phyloP scores from a whole-genome alignment of 2,797 vertebrate species.

The Aldrovandia affinis region DNA sequence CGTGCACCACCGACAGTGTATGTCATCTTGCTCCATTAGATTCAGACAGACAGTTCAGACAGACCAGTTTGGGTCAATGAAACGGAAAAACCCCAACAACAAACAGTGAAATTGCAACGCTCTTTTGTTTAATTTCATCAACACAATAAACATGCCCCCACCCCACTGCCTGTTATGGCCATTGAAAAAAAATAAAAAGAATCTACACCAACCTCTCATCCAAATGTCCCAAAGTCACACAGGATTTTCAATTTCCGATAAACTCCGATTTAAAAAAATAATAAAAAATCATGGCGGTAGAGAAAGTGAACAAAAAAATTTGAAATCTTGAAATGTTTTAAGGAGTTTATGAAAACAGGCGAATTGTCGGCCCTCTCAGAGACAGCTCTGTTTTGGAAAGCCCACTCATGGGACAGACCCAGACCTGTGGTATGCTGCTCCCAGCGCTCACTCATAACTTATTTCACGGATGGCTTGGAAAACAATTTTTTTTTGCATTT shows the following conservation, averaged over 20 bases:
- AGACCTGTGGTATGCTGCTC: neutral
- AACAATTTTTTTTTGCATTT: neutral
- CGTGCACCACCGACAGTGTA: neutral
- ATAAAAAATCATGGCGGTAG: neutral
- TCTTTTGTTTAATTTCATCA: neutral
- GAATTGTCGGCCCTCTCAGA: neutral
- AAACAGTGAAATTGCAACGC: neutral
- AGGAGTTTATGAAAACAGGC: neutral
- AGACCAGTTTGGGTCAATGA: neutral
- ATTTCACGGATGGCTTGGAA: neutral
- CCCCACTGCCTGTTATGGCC: neutral
- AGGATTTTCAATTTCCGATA: neutral
- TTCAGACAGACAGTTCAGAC: neutral
- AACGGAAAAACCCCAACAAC: neutral
- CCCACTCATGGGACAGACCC: neutral
- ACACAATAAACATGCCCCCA: neutral
- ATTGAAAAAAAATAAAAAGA: neutral
- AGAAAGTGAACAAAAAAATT: neutral
- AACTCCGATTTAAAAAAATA: too few species aligned
- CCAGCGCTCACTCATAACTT: neutral
- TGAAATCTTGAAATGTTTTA: constrained; percentile 13
- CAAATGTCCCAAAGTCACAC: neutral
- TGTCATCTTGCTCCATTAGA: neutral
- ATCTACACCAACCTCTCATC: neutral
- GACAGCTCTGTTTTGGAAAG: neutral